A percentile compares a stretch with the other conserved stretches of the same genome.
Evolutionary conservation across 2,113 vertebrate genomes (phyloP).

Genomic region (Galemys pyrenaicus): DNA sequence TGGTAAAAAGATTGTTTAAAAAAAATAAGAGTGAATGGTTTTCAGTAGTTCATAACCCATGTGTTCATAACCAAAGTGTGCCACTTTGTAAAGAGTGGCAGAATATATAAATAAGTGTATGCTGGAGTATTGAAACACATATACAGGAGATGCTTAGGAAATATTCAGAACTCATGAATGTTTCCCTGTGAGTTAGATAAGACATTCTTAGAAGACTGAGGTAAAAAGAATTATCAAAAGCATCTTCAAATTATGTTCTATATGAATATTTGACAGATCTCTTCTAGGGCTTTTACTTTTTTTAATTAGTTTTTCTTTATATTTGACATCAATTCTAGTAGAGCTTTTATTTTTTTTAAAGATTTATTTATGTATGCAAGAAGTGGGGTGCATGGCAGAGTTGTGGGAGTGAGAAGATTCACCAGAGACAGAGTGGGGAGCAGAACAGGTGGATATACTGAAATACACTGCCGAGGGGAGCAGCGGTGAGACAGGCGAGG

Average conservation of each 20-base stretch:
- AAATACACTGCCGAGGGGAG: too few relatives aligned
- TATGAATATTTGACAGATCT: not conserved
- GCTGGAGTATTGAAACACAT: not conserved
- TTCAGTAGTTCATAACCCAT: not conserved
- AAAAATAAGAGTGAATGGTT: not conserved
- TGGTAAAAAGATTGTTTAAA: not conserved
- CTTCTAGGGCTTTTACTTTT: not conserved
- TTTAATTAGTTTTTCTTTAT: too few relatives aligned
- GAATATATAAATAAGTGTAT: not conserved
- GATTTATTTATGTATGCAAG: too few relatives aligned
- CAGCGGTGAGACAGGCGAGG: too few relatives aligned
- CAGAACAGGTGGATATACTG: too few relatives aligned
- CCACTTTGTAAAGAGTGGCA: not conserved
- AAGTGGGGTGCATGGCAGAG: too few relatives aligned
- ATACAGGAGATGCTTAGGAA: not conserved
- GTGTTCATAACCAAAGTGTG: not conserved
- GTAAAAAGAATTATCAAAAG: not conserved
- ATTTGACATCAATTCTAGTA: too few relatives aligned
- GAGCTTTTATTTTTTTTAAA: too few relatives aligned
- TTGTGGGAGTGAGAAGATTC: too few relatives aligned
- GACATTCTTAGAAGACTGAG: not conserved
- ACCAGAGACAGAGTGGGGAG: too few relatives aligned
- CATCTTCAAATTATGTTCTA: not conserved
- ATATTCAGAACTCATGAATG: not conserved
- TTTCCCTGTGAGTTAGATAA: not conserved